A percentile compares a stretch with the other conserved stretches of the same genome.
Conservation (phyloP, 2,113 vertebrate species). For the Tychaedon coryphoeus region DNA sequence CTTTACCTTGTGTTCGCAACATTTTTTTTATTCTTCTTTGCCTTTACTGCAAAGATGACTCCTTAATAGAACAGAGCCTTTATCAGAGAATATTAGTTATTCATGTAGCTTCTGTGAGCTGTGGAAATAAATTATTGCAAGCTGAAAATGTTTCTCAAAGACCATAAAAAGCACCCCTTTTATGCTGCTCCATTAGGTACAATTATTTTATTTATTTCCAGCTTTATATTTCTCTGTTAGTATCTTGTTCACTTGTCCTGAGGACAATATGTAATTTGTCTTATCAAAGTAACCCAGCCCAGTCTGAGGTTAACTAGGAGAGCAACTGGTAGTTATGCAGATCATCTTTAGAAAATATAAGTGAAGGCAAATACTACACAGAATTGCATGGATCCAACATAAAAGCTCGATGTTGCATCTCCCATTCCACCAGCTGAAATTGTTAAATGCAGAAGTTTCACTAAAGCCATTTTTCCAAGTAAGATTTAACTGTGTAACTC, state of each 20-base stretch:
- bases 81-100: conserved; percentile 37
- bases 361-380: background rate
- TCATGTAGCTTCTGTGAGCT: conserved; percentile 10
- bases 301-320: background rate
- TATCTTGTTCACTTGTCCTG: background rate
- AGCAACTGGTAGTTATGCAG: background rate
- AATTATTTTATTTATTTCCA: conserved; percentile 38
- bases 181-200: conserved; percentile 28
- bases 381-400: background rate
- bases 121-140: conserved; percentile 31
- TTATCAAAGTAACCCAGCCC: conserved; percentile 26
- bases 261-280: conserved; percentile 1
- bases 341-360: conserved; percentile 37
- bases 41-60: conserved; percentile 39
- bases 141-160: conserved; percentile 44
- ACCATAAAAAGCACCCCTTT: conserved; percentile 31
- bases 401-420: background rate
- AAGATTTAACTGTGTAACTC: background rate
- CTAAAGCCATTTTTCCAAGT: conserved; percentile 14
- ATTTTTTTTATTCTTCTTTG: conserved; percentile 24
- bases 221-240: conserved; percentile 1
- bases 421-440: background rate
- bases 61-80: conserved; percentile 12
- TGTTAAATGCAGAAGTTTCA: background rate
- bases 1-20: conserved; percentile 34